Evolutionary conservation across 1,140 invertebrate species (phyloP), one percentile per base, ranked within the genome.

Genomic region (Rhopalosiphum padi): DNA sequence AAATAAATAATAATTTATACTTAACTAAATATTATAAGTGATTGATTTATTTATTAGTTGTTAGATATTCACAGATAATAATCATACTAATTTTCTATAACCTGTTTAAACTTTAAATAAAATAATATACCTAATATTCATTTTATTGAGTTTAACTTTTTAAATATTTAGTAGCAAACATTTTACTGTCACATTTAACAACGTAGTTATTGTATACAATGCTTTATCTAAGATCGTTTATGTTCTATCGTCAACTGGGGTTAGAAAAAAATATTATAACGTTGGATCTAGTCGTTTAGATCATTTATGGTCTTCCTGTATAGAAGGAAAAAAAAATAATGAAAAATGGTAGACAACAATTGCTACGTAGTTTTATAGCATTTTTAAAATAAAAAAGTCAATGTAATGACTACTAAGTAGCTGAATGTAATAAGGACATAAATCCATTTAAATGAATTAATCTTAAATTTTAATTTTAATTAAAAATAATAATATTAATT

Each of bases 331-430:
- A 43, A 43, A 41, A 43, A 41, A 85, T 41, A 85, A 85, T 85
- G 83, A 85, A 85, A 83, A 41, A 85, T 43, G 37, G 37, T 85
- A 43, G 83, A 85, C 83, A 85, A 85, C 83, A 85, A 43, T 41
- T 83, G 83, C 83, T 41, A 85, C 37, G 37, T 25, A 25, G 37
- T 41, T 85, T 43, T 85, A 41, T 85, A 41, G 37, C 37, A 41
- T 85, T 85, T 85, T 85, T 85, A 85, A 43, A 85, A 41, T 41
- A 9, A 43, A 85, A 85, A 85, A 25, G 41, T 85, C 83, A 43
- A 41, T 41, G 23, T 22, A 25, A 30, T 41, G 37, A 85, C 37
- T 77, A 77, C 60, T 77, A 77, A 77, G 60, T 77, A 77, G 30
- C 15, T 85, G 11, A 41, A 85, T 85, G 22, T 85, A 85, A 85